Evolutionary conservation across 2,797 vertebrate species (phyloP).

Genomic region (Carduelis carduelis): DNA sequence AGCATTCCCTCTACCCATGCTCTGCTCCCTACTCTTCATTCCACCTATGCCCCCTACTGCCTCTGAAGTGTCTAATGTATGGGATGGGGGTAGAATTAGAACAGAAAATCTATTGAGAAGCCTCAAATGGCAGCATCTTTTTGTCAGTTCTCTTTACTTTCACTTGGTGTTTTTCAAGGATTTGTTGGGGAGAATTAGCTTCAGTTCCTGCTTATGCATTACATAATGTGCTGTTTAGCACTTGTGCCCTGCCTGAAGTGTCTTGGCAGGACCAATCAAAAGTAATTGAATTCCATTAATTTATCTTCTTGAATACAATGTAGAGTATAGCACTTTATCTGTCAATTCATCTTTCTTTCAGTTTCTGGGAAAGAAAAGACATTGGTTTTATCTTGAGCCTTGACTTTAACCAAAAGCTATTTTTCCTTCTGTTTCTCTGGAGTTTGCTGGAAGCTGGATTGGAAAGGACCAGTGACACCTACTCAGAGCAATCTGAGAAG

Average conservation of each 20-base stretch:
- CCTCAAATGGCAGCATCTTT: background rate
- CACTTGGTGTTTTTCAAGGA: background rate
- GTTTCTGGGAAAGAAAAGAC: background rate
- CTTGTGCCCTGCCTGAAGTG: background rate
- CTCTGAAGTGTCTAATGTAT: background rate
- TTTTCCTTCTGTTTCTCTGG: background rate
- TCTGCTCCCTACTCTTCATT: background rate
- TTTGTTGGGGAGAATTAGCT: background rate
- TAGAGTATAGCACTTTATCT: background rate
- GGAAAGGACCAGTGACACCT: background rate
- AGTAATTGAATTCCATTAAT: background rate
- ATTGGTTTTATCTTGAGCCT: background rate
- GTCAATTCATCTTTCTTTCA: background rate
- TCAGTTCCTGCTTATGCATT: background rate
- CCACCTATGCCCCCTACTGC: background rate
- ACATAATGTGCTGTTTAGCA: background rate
- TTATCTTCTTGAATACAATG: background rate
- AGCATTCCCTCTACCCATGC: background rate
- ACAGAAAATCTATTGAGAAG: background rate
- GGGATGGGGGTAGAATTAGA: background rate
- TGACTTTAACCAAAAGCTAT: background rate
- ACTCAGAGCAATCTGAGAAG: background rate
- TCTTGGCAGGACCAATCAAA: background rate
- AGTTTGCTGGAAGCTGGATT: background rate
- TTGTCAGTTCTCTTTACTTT: background rate